These are phyloP conservation scores for Nemoura dubitans DNA, from an alignment of 2,888 invertebrate species.

Conservation along the genomic window DNA sequence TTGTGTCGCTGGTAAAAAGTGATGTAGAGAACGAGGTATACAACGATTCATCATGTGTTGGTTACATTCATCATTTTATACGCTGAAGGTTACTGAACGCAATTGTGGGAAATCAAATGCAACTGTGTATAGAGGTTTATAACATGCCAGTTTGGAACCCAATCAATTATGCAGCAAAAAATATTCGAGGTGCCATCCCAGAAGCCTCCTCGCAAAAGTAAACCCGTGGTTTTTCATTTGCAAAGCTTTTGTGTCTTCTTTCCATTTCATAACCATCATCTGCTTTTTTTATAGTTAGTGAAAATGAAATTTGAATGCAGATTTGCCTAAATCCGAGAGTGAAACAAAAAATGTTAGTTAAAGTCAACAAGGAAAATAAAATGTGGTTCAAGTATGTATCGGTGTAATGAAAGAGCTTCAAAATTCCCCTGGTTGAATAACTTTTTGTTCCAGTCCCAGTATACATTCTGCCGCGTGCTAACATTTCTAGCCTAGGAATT, in stretches of 20 bases:
- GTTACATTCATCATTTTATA: too few relatives aligned
- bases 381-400: background rate
- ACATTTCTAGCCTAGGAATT: too few relatives aligned
- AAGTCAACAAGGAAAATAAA: background rate
- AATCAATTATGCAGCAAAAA: background rate
- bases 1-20: too few relatives aligned
- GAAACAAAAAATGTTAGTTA: background rate
- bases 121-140: background rate
- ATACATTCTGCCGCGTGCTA: background rate
- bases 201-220: background rate
- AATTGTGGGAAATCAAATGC: too few relatives aligned
- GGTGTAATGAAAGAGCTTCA: background rate
- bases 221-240: background rate
- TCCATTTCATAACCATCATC: background rate
- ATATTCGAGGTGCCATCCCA: background rate
- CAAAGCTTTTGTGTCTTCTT: background rate
- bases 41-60: too few relatives aligned
- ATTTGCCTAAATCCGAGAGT: background rate
- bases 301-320: background rate
- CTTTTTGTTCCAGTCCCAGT: background rate
- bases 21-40: too few relatives aligned
- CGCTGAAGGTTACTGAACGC: too few relatives aligned
- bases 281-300: slow-evolving; percentile 9
- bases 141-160: background rate
- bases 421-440: background rate